These are phyloP conservation scores for Drosophila burlai DNA, from an alignment of 1,140 invertebrate genomes.

Conservation along the genomic window DNA sequence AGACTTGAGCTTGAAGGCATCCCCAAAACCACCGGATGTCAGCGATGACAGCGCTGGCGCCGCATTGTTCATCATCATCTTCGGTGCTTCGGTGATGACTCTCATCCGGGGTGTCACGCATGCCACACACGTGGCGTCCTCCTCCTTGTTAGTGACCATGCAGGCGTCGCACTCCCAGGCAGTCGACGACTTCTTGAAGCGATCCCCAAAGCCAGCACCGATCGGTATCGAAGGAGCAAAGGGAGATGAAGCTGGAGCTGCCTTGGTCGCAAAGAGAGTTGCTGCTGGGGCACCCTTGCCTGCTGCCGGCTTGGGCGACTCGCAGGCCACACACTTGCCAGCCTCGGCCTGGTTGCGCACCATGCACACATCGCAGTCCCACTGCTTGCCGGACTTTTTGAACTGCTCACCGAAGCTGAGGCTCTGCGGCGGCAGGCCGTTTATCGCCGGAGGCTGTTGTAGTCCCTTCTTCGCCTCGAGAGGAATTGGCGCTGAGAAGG, in stretches of 20 bases:
- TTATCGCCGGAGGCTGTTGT: not conserved
- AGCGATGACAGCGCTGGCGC: not conserved
- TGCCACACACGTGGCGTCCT: constrained; percentile 88
- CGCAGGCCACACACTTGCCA: constrained; percentile 89
- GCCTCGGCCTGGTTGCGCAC: constrained; percentile 87
- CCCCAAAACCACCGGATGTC: constrained; percentile 84
- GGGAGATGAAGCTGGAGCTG: not conserved
- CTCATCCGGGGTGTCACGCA: constrained; percentile 44
- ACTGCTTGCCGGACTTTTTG: constrained; percentile 86
- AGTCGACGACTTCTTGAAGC: constrained; percentile 86
- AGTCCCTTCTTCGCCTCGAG: not conserved
- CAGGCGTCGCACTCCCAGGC: constrained; percentile 90
- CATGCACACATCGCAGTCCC: constrained; percentile 90
- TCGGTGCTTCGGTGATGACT: not conserved
- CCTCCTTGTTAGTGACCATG: constrained; percentile 88
- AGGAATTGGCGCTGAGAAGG: constrained; percentile 13
- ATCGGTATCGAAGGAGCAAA: not conserved
- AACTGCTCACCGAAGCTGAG: constrained; percentile 87
- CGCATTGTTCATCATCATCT: not conserved
- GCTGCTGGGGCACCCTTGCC: not conserved
- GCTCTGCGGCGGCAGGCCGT: constrained; percentile 12
- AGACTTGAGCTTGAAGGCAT: constrained; percentile 86
- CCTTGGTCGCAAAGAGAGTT: not conserved
- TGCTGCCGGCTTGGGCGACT: constrained; percentile 38
- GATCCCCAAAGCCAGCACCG: constrained; percentile 84